phyloP scores from a whole-genome alignment of 2,888 invertebrate species.

The Malthinus seriepunctatus region DNA sequence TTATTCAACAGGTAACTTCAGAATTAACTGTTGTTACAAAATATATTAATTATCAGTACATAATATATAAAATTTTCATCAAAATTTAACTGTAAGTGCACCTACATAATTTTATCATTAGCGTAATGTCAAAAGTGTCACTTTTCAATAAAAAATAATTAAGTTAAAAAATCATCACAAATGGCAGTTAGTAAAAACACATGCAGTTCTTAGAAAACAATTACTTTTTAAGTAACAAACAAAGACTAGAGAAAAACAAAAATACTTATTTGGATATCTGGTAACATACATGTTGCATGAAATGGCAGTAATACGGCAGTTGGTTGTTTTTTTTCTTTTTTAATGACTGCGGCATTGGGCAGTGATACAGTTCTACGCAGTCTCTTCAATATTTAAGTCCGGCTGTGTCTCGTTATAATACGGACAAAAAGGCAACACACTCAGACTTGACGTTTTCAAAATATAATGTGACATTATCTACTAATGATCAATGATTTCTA shows the following conservation, averaged over 20 bases:
- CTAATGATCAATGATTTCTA: conserved; percentile 20
- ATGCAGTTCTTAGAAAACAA: conserved; percentile 19
- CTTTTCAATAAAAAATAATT: conserved; percentile 8
- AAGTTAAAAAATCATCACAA: conserved; percentile 22
- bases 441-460: conserved; percentile 56
- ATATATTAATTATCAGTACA: conserved; percentile 11
- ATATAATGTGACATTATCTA: conserved; percentile 38
- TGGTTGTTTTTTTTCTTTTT: neutral
- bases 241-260: conserved; percentile 27
- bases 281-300: conserved; percentile 27
- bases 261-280: conserved; percentile 27
- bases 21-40: conserved; percentile 11
- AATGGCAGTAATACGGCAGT: conserved; percentile 23
- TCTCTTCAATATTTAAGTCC: conserved; percentile 31
- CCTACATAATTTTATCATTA: conserved; percentile 12
- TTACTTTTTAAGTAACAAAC: conserved; percentile 28
- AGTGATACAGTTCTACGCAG: conserved; percentile 34
- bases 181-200: conserved; percentile 16
- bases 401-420: conserved; percentile 41
- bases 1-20: conserved; percentile 15
- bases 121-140: conserved; percentile 12
- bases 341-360: conserved; percentile 28
- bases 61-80: conserved; percentile 7
- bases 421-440: conserved; percentile 55
- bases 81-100: conserved; percentile 6